Percentiles rank a stretch among this genome's conserved stretches.
These are phyloP conservation scores for Pseudopodoces humilis DNA, from an alignment of 2,113 vertebrate species.

Conservation along the genomic window DNA sequence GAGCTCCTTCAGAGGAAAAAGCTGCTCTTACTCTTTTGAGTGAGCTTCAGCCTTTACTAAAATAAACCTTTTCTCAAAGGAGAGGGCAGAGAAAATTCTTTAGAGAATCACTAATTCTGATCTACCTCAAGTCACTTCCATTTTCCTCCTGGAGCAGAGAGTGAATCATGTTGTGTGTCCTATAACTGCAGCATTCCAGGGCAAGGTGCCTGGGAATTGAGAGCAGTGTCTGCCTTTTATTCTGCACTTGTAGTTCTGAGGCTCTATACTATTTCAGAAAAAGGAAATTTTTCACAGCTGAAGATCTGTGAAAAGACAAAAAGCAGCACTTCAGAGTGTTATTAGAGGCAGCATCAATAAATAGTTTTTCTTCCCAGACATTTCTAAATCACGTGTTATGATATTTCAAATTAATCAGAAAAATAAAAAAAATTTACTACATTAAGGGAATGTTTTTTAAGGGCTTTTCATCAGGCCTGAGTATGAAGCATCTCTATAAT, in stretches of 20 bases:
- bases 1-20: not conserved
- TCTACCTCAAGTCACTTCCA: not conserved
- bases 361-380: not conserved
- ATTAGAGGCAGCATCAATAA: not conserved
- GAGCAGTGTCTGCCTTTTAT: not conserved
- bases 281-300: not conserved
- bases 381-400: not conserved
- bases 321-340: not conserved
- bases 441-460: not conserved
- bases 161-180: not conserved
- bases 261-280: not conserved
- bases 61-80: not conserved
- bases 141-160: not conserved
- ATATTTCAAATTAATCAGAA: not conserved
- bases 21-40: not conserved
- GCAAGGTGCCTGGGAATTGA: not conserved
- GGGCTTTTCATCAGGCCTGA: not conserved
- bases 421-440: not conserved
- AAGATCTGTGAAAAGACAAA: not conserved
- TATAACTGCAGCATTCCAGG: not conserved
- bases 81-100: not conserved
- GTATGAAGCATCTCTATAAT: not conserved
- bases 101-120: not conserved
- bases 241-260: not conserved
- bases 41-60: not conserved